A percentile compares a stretch with the other conserved stretches of the same genome.
Evolutionary conservation across 1,140 invertebrate genomes (phyloP).

Genomic region (Zaprionus ornatus): DNA sequence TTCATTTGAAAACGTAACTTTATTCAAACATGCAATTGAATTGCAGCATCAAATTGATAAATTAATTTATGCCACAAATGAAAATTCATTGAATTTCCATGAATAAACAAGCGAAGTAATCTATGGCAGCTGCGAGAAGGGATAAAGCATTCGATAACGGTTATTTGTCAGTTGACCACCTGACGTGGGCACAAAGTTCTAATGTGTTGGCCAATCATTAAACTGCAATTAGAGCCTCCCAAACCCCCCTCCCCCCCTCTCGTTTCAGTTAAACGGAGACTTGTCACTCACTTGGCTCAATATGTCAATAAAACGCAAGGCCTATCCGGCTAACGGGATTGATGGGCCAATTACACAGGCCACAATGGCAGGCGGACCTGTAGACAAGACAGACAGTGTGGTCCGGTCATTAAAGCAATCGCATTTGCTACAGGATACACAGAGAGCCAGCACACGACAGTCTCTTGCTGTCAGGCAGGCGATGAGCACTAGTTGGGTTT

Average conservation of each 20-base stretch:
- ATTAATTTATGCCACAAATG: neutral
- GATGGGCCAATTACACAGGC: slow-evolving; percentile 46
- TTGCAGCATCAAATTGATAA: neutral
- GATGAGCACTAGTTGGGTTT: neutral
- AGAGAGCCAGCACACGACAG: slow-evolving; percentile 1
- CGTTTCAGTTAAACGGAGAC: slow-evolving; percentile 3
- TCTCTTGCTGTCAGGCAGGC: slow-evolving; percentile 22
- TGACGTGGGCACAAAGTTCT: neutral
- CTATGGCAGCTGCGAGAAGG: neutral
- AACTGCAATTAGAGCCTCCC: slow-evolving; percentile 46
- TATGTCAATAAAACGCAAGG: slow-evolving; percentile 49
- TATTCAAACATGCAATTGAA: neutral
- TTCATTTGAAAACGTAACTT: neutral
- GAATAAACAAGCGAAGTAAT: neutral
- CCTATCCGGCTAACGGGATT: slow-evolving; percentile 16
- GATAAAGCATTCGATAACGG: neutral
- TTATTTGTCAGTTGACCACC: slow-evolving; percentile 15
- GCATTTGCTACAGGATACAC: neutral
- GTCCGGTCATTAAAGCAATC: slow-evolving; percentile 28
- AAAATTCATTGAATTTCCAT: slow-evolving; percentile 1
- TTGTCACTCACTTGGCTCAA: slow-evolving; percentile 46
- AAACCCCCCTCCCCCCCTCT: too few relatives aligned
- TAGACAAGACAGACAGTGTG: neutral
- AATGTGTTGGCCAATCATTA: slow-evolving; percentile 32
- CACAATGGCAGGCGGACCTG: neutral